Percentiles rank a stretch among this genome's conserved stretches.
Conservation (phyloP, 64 coral and sea anemone genomes). For the Pocillopora damicornis region DNA sequence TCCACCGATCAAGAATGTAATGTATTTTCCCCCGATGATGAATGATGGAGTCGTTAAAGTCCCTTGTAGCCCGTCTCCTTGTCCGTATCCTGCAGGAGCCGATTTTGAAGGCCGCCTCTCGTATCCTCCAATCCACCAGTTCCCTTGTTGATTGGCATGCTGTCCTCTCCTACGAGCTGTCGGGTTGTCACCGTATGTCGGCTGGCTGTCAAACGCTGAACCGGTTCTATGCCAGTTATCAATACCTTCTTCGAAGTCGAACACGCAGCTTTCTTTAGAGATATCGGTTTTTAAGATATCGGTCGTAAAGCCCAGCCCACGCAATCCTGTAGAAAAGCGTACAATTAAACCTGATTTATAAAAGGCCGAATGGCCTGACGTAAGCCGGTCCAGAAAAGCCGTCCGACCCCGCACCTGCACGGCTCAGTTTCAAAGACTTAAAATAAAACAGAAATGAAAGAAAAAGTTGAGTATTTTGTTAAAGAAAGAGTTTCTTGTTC, state of each 20-base stretch:
- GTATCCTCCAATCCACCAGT: constrained; percentile 3
- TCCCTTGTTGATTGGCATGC: neutral
- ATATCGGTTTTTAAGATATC: too few species aligned
- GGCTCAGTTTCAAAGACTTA: too few species aligned
- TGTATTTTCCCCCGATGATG: neutral
- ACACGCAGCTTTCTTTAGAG: neutral
- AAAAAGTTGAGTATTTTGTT: too few species aligned
- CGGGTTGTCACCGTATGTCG: constrained; percentile 22
- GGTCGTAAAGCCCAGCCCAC: too few species aligned
- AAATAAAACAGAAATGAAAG: too few species aligned
- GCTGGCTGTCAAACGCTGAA: constrained; percentile 11
- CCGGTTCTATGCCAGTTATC: neutral
- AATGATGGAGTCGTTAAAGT: neutral
- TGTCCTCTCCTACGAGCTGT: neutral
- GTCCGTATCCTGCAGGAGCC: neutral
- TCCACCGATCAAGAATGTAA: neutral
- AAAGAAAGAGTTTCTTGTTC: too few species aligned
- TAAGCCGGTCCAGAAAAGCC: too few species aligned
- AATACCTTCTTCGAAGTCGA: constrained; percentile 20
- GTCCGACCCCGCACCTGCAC: too few species aligned
- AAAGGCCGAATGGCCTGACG: too few species aligned
- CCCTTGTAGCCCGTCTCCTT: neutral
- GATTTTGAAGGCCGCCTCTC: neutral
- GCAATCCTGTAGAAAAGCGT: too few species aligned
- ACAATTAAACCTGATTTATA: too few species aligned